Percentiles rank a stretch among this genome's conserved stretches.
phyloP scores from a whole-genome alignment of 2,888 invertebrate species.

The Pegoplata infirma region DNA sequence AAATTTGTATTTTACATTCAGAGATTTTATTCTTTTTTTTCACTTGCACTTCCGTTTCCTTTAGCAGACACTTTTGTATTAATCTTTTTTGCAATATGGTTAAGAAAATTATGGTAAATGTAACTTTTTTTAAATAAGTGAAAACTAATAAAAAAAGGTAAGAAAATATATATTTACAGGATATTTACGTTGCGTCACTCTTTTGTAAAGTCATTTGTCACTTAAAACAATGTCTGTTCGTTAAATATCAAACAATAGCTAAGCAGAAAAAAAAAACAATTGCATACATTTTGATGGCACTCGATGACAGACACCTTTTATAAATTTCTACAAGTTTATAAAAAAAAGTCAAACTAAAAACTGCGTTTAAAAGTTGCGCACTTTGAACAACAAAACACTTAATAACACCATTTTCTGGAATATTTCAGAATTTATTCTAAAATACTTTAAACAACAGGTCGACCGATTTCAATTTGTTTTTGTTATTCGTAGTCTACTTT shows the following conservation, averaged over 20 bases:
- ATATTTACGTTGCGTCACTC: slow-evolving; percentile 5
- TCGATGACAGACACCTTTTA: slow-evolving; percentile 46
- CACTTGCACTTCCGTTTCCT: neutral
- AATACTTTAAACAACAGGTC: too few species aligned
- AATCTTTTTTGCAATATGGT: neutral
- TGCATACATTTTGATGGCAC: slow-evolving; percentile 36
- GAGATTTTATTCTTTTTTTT: too few species aligned
- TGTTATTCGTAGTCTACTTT: too few species aligned
- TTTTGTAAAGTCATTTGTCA: slow-evolving; percentile 18
- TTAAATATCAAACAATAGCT: neutral
- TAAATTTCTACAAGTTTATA: slow-evolving; percentile 26
- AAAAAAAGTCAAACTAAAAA: slow-evolving; percentile 15
- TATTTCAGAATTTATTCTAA: too few species aligned
- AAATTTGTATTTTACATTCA: too few species aligned
- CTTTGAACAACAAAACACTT: neutral
- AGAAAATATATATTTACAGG: neutral
- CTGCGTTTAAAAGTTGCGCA: neutral
- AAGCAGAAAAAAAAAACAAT: slow-evolving; percentile 6
- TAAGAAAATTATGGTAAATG: neutral
- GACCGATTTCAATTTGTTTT: too few species aligned
- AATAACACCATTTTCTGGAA: too few species aligned
- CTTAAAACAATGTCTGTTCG: neutral
- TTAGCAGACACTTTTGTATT: neutral
- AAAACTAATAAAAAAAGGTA: neutral
- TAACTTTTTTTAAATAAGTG: neutral